A percentile compares a stretch with the other conserved stretches of the same genome.
These are phyloP conservation scores for Cyprinodon tularosa DNA, from an alignment of 2,113 vertebrate species.

Conservation along the genomic window DNA sequence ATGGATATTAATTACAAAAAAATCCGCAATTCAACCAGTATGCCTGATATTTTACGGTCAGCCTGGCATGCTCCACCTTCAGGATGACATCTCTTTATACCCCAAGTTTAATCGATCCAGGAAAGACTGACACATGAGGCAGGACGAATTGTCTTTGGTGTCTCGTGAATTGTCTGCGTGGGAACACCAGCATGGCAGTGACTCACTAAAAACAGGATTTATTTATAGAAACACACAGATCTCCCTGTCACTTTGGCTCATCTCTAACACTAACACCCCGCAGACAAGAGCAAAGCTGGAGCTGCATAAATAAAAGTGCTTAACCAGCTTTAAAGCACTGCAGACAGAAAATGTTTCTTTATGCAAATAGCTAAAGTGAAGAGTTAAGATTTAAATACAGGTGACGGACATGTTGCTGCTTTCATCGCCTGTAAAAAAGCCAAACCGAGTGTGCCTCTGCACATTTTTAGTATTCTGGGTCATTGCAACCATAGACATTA, in stretches of 20 bases:
- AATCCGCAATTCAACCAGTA: too few relatives aligned
- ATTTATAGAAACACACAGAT: slow-evolving; percentile 59
- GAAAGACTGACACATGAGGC: neutral
- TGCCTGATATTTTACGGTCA: too few relatives aligned
- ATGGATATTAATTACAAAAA: neutral
- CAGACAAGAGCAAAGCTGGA: slow-evolving; percentile 20
- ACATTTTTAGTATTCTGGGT: too few relatives aligned
- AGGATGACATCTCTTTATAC: neutral
- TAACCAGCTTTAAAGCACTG: neutral
- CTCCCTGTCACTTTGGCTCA: slow-evolving; percentile 56
- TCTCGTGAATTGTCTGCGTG: slow-evolving; percentile 15
- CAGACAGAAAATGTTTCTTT: slow-evolving; percentile 1
- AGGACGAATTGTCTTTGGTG: slow-evolving; percentile 8
- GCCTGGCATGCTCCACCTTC: neutral
- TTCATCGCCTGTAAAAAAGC: neutral
- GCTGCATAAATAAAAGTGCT: neutral
- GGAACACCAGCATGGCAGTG: slow-evolving; percentile 43
- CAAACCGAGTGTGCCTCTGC: neutral
- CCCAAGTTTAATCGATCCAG: neutral
- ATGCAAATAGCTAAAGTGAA: neutral
- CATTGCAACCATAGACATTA: too few relatives aligned
- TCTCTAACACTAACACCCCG: slow-evolving; percentile 27
- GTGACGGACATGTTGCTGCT: neutral
- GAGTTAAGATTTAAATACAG: neutral
- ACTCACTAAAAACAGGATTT: slow-evolving; percentile 58